These are phyloP conservation scores for Papilio machaon DNA, from an alignment of 1,140 invertebrate species.

Conservation along the genomic window DNA sequence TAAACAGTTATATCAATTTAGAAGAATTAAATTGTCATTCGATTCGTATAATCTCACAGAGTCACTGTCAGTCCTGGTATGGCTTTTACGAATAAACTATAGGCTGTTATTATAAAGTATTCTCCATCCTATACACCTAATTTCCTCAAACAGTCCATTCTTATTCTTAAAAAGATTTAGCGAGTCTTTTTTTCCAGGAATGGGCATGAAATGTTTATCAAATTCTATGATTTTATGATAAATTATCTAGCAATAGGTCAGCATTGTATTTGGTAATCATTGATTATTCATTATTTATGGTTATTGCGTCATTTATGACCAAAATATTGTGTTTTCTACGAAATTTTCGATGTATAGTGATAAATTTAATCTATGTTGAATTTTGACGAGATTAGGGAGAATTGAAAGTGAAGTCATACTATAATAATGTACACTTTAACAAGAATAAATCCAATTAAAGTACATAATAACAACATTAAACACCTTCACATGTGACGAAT, in stretches of 20 bases:
- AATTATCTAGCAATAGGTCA: background rate
- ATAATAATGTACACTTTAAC: background rate
- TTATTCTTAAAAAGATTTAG: too few relatives aligned
- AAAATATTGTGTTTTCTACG: background rate
- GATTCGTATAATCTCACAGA: background rate
- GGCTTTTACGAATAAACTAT: background rate
- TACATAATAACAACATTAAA: background rate
- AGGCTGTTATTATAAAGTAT: background rate
- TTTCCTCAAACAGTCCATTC: too few relatives aligned
- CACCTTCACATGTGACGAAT: slow-evolving; percentile 22
- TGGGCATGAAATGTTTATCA: background rate
- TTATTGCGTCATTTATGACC: background rate
- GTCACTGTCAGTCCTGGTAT: background rate
- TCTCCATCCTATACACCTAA: too few relatives aligned
- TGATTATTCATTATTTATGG: background rate
- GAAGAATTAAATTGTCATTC: background rate
- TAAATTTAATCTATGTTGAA: slow-evolving; percentile 18
- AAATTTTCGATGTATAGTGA: background rate
- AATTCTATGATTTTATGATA: background rate
- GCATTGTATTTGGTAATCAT: background rate
- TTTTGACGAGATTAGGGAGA: background rate
- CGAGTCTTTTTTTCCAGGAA: background rate
- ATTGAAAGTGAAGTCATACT: slow-evolving; percentile 8
- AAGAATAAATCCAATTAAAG: background rate
- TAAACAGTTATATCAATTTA: too few relatives aligned